Conservation (phyloP, 2,888 invertebrate genomes). For the Sclerodermus sp. region DNA sequence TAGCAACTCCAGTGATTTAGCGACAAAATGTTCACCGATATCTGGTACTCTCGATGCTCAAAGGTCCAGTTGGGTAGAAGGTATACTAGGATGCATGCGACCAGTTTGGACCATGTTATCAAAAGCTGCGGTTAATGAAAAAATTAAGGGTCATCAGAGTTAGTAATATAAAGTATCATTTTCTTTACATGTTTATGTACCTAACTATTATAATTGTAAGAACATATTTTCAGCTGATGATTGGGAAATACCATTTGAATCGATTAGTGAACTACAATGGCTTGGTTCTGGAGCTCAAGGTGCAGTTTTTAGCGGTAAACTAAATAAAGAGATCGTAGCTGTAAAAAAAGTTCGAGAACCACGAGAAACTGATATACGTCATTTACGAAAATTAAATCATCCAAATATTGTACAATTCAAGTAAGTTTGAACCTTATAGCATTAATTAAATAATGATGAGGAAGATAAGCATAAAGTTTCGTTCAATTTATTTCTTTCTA, state of each 20-base stretch:
- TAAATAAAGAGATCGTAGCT: slow-evolving; percentile 84
- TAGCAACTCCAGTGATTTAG: slow-evolving; percentile 45
- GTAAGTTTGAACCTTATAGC: slow-evolving; percentile 47
- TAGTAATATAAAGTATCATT: slow-evolving; percentile 20
- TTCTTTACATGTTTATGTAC: not conserved
- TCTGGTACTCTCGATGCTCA: slow-evolving; percentile 54
- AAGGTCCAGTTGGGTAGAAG: slow-evolving; percentile 76
- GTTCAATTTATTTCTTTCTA: slow-evolving; percentile 7
- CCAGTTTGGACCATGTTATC: slow-evolving; percentile 87
- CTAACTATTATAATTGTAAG: not conserved
- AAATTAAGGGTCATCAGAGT: slow-evolving; percentile 68
- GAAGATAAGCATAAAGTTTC: not conserved
- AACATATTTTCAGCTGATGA: slow-evolving; percentile 64
- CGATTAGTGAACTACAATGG: slow-evolving; percentile 85
- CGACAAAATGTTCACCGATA: slow-evolving; percentile 44
- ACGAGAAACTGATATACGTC: slow-evolving; percentile 90
- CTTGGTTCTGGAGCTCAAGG: slow-evolving; percentile 96
- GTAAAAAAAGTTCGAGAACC: slow-evolving; percentile 94
- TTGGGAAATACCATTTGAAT: slow-evolving; percentile 95
- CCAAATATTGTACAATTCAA: slow-evolving; percentile 92
- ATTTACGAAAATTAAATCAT: slow-evolving; percentile 89
- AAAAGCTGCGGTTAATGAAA: slow-evolving; percentile 71
- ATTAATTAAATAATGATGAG: not conserved
- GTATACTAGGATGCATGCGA: slow-evolving; percentile 84
- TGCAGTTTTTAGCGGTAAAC: slow-evolving; percentile 86